Evolutionary conservation across 2,888 invertebrate genomes (phyloP), one percentile per base, ranked within the genome.

Genomic region (Cataglyphis albicans): DNA sequence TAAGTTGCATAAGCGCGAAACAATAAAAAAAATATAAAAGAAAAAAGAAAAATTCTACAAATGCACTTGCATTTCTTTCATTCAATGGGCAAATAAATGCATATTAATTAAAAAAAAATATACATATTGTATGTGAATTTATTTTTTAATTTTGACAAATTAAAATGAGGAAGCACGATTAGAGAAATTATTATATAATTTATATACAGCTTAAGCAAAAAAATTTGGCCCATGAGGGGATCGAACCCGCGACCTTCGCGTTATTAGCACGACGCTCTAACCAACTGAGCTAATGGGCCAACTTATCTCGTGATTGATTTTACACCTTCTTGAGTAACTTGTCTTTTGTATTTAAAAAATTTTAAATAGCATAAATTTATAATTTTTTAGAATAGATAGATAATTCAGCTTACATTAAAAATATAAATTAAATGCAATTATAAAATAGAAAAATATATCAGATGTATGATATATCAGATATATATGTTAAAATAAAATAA

Each of bases 221-320:
- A 91, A 90, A 86, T 55, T 9, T 93, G 93, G 93, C 93, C 92
- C 93, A 92, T 93, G 93, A 87, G 94, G 94, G 93, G 94, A 94
- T 94, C 93, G 93, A 94, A 94, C 94, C 93, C 94, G 91, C 94
- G 94, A 93, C 94, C 93, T 94, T 94, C 93, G 93, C 93, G 93
- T 94, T 94, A 94, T 94, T 93, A 93, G 94, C 94, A 93, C 94
- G 93, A 94, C 93, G 93, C 93, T 93, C 93, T 94, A 93, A 93
- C 93, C 93, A 93, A 91, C 94, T 94, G 94, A 94, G 94, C 93
- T 94, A 94, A 92, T 92, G 91, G 93, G 93, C 92, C 93, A 48
- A 63, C 48, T 74, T 48, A 3, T 1, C 5, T 0, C 0, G 9
- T 0, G 1, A 0, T 0, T 35, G 12, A 1, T 57, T 10, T 25